phyloP scores from a whole-genome alignment of 2,888 invertebrate species.

The Acanthosoma haemorrhoidale region DNA sequence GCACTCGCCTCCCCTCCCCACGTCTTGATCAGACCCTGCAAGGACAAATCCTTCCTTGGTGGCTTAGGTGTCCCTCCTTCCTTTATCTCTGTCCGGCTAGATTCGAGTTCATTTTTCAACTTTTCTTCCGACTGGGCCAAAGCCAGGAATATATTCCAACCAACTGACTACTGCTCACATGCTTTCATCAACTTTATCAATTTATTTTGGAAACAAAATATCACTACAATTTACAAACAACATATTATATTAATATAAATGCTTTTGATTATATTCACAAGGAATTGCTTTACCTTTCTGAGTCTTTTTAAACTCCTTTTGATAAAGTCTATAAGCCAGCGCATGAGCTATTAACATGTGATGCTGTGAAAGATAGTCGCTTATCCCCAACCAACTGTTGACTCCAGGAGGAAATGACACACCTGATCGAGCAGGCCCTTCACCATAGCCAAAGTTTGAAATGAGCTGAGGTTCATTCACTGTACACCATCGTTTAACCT shows the following conservation, averaged over 20 bases:
- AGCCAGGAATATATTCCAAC: too few species aligned
- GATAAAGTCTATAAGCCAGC: conserved; percentile 46
- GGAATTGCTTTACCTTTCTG: conserved; percentile 49
- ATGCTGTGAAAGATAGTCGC: conserved; percentile 46
- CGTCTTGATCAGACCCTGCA: too few species aligned
- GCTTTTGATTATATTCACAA: background rate
- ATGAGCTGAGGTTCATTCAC: conserved; percentile 66
- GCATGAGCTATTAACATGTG: conserved; percentile 50
- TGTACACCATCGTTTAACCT: conserved; percentile 64
- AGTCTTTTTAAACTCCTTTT: conserved; percentile 49
- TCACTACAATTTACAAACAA: background rate
- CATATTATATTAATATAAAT: background rate
- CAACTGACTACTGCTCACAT: too few species aligned
- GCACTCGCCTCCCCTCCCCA: too few species aligned
- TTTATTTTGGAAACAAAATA: background rate
- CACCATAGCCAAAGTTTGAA: conserved; percentile 54
- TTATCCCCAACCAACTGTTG: conserved; percentile 47
- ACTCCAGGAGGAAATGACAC: conserved; percentile 46
- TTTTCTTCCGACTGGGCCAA: too few species aligned
- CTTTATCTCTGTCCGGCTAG: too few species aligned
- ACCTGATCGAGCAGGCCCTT: conserved; percentile 46
- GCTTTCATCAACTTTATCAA: too few species aligned
- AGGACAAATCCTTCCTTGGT: too few species aligned
- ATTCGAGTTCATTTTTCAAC: too few species aligned
- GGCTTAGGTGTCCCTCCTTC: too few species aligned